phyloP scores from a whole-genome alignment of 2,888 invertebrate genomes.

The Acanthosepion lycidas region DNA sequence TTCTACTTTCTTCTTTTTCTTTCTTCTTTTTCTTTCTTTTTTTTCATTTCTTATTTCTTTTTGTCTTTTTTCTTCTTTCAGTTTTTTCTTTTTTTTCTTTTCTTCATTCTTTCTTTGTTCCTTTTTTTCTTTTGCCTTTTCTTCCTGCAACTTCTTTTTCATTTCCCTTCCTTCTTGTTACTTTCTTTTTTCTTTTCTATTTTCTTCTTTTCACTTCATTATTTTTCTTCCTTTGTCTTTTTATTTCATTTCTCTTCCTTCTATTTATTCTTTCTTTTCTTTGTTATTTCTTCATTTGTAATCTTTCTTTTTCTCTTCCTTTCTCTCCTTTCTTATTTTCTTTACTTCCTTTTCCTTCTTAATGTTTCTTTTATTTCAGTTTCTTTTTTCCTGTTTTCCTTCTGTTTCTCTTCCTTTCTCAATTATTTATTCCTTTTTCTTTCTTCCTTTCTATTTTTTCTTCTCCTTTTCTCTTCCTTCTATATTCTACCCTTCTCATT shows the following conservation, averaged over 20 bases:
- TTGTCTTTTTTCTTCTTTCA: too few relatives aligned
- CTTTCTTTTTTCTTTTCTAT: background rate
- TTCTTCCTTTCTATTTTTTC: too few relatives aligned
- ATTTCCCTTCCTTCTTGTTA: background rate
- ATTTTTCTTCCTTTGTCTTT: background rate
- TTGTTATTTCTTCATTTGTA: too few relatives aligned
- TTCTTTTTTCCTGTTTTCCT: background rate
- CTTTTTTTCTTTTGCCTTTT: background rate
- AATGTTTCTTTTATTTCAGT: background rate
- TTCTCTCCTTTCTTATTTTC: background rate
- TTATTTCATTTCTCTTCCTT: background rate
- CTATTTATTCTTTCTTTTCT: too few relatives aligned
- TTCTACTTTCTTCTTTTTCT: too few relatives aligned
- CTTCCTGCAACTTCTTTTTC: background rate
- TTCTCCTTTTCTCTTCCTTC: too few relatives aligned
- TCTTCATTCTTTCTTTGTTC: background rate
- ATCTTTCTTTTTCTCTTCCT: background rate
- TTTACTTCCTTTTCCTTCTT: background rate
- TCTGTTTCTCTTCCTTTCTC: too few relatives aligned
- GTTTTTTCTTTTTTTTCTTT: too few relatives aligned
- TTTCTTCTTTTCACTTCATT: background rate
- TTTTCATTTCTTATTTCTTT: too few relatives aligned
- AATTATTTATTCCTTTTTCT: too few relatives aligned
- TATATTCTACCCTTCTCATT: too few relatives aligned
- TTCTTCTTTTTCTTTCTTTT: too few relatives aligned